phyloP scores from a whole-genome alignment of 2,113 vertebrate species.

The Dromiciops gliroides region DNA sequence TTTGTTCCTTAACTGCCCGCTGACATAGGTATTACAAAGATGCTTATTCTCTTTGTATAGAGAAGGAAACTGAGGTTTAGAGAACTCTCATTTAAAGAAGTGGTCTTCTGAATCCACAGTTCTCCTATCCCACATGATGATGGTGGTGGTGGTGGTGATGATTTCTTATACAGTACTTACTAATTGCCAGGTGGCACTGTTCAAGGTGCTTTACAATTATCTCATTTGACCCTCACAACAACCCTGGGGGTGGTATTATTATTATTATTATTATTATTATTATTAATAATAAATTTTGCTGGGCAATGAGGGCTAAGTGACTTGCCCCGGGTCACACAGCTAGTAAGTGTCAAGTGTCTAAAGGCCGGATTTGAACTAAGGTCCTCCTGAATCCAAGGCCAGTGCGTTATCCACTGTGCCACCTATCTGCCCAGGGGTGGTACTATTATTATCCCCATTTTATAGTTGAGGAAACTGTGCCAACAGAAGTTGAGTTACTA shows the following conservation, averaged over 20 bases:
- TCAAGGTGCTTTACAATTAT: neutral
- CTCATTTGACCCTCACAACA: neutral
- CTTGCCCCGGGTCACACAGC: too few relatives aligned
- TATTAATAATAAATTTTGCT: too few relatives aligned
- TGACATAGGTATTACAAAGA: neutral
- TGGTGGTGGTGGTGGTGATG: too few relatives aligned
- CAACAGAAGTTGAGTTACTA: neutral
- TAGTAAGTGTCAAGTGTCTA: too few relatives aligned
- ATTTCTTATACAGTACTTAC: too few relatives aligned
- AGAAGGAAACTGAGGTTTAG: neutral
- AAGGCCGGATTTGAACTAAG: too few relatives aligned
- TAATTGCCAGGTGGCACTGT: too few relatives aligned
- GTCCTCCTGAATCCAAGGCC: too few relatives aligned
- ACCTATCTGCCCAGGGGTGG: too few relatives aligned
- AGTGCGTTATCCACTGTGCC: too few relatives aligned
- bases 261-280: too few relatives aligned
- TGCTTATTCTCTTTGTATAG: neutral
- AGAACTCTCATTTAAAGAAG: neutral
- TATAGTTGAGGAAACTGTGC: neutral
- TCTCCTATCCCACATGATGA: neutral
- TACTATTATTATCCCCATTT: neutral
- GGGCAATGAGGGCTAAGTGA: too few relatives aligned
- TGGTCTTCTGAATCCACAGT: neutral
- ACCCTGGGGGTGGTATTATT: neutral
- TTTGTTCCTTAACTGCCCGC: neutral